Conservation (phyloP, 1,140 invertebrate genomes). For the Trachymyrmex septentrionalis region DNA sequence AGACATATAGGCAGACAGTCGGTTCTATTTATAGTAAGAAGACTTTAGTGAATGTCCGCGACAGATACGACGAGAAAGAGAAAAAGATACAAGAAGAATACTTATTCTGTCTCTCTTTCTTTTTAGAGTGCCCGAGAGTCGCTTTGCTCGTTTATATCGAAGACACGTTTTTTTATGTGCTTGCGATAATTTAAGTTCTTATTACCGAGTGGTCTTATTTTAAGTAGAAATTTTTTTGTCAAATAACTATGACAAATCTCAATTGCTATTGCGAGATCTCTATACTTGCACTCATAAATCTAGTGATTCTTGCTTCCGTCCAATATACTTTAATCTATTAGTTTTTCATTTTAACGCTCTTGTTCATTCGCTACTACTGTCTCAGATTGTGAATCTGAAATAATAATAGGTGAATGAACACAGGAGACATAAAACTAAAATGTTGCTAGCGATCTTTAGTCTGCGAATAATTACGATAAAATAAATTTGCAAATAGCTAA, state of each 20-base stretch:
- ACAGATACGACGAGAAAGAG: constrained; percentile 16
- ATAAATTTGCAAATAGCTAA: neutral
- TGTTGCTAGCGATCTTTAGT: neutral
- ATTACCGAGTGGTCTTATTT: neutral
- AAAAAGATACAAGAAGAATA: neutral
- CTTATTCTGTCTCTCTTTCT: constrained; percentile 9
- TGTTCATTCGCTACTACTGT: too few relatives aligned
- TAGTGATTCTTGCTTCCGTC: neutral
- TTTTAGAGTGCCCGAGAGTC: constrained; percentile 49
- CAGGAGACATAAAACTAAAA: neutral
- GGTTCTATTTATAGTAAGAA: constrained; percentile 73
- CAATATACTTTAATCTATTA: neutral
- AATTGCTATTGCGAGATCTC: neutral
- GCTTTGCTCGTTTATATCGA: neutral
- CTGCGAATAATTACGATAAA: neutral
- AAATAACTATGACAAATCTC: neutral
- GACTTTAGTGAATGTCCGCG: constrained; percentile 45
- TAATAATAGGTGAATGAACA: too few relatives aligned
- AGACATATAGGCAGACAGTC: constrained; percentile 78
- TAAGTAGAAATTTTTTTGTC: neutral
- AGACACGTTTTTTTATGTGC: neutral
- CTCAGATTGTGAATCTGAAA: too few relatives aligned
- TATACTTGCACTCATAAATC: neutral
- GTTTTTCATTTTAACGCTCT: neutral
- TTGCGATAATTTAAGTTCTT: neutral